These are phyloP conservation scores for Charaxes varanes DNA, from an alignment of 1,140 invertebrate species.

Conservation along the genomic window DNA sequence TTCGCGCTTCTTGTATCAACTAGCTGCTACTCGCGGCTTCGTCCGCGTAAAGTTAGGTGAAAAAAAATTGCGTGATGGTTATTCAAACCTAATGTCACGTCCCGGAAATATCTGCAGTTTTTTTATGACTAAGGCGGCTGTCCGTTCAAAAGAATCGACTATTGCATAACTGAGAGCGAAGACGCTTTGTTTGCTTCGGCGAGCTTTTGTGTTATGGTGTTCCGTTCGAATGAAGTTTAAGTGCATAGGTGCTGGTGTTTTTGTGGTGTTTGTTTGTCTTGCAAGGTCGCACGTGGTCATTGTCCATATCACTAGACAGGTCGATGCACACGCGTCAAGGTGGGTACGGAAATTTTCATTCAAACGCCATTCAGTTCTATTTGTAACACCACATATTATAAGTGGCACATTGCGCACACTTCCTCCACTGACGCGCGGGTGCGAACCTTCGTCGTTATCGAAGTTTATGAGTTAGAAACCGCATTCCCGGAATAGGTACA, in stretches of 20 bases:
- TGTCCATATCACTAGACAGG: constrained; percentile 52
- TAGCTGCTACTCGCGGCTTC: too few species aligned
- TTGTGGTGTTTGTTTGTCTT: constrained; percentile 37
- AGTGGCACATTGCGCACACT: constrained; percentile 51
- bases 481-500: constrained; percentile 38
- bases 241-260: constrained; percentile 44
- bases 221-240: background rate
- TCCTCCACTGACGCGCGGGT: constrained; percentile 56
- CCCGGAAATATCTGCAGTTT: constrained; percentile 25
- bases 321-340: constrained; percentile 63
- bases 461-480: constrained; percentile 31
- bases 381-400: constrained; percentile 58
- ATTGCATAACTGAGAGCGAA: constrained; percentile 19
- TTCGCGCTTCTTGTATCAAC: too few species aligned
- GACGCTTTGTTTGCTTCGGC: constrained; percentile 9
- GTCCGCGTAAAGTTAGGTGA: too few species aligned
- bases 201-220: constrained; percentile 6
- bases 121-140: constrained; percentile 18
- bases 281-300: constrained; percentile 61
- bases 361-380: constrained; percentile 62
- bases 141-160: constrained; percentile 19
- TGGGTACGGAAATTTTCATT: constrained; percentile 64
- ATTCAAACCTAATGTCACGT: constrained; percentile 19
- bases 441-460: constrained; percentile 47
- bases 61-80: too few species aligned